A percentile compares a stretch with the other conserved stretches of the same genome.
phyloP scores from a whole-genome alignment of 2,888 invertebrate species.

The Meandrusa payeni region DNA sequence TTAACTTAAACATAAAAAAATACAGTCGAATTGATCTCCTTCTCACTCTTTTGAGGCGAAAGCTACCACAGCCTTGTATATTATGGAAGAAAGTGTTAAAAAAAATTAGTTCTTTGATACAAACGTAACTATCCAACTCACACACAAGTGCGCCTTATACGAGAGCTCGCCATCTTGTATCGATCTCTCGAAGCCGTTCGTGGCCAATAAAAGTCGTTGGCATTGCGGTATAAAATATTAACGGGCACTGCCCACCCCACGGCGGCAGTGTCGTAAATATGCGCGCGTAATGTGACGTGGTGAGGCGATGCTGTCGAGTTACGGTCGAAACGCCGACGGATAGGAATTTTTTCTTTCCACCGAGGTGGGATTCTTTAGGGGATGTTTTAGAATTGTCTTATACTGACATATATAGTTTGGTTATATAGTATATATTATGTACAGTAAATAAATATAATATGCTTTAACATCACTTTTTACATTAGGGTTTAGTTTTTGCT shows the following conservation, averaged over 20 bases:
- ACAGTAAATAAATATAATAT: too few relatives aligned
- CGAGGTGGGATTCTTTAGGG: background rate
- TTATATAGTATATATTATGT: too few relatives aligned
- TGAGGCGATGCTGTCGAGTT: constrained; percentile 11
- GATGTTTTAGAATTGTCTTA: background rate
- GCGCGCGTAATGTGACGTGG: constrained; percentile 29
- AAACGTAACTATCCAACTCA: background rate
- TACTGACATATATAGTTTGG: too few relatives aligned
- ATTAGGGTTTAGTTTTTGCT: too few relatives aligned
- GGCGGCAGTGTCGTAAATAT: constrained; percentile 31
- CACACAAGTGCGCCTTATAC: background rate
- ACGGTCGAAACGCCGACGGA: background rate
- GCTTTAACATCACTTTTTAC: too few relatives aligned
- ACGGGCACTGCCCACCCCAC: constrained; percentile 29
- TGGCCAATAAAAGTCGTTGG: constrained; percentile 36
- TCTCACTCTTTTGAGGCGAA: too few relatives aligned
- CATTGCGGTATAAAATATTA: constrained; percentile 36
- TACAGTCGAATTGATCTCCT: too few relatives aligned
- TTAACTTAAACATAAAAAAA: too few relatives aligned
- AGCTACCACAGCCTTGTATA: too few relatives aligned
- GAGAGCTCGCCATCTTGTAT: constrained; percentile 15
- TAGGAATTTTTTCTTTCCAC: background rate
- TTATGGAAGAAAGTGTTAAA: too few relatives aligned
- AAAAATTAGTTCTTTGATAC: too few relatives aligned
- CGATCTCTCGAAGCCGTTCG: constrained; percentile 11